phyloP scores from a whole-genome alignment of 2,888 invertebrate species.

The Lymantria monacha region DNA sequence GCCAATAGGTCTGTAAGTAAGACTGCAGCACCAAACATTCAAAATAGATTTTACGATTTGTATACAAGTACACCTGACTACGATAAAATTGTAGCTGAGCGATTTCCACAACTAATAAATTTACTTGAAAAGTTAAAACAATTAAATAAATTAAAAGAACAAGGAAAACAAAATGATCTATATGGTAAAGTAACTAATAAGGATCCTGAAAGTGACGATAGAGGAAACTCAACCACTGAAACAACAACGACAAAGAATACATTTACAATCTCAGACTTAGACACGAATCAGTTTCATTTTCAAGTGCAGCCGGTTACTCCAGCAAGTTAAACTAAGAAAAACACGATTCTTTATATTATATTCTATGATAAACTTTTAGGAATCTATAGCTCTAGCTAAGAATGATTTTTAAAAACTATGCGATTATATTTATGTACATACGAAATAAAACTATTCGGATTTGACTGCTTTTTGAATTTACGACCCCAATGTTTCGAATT shows the following conservation, averaged over 20 bases:
- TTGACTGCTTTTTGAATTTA: no score
- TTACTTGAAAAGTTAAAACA: constrained; percentile 34
- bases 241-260: background rate
- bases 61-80: constrained; percentile 5
- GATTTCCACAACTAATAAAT: constrained; percentile 22
- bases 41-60: background rate
- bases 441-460: no score
- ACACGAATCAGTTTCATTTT: constrained; percentile 34
- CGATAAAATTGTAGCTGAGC: constrained; percentile 18
- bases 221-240: background rate
- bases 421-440: no score
- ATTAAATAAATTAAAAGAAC: constrained; percentile 36
- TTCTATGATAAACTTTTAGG: no score
- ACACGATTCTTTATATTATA: no score
- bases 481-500: no score
- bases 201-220: background rate
- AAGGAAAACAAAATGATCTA: constrained; percentile 11
- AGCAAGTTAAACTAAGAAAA: constrained; percentile 27
- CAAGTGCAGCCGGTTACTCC: constrained; percentile 46
- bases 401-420: no score
- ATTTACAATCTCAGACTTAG: constrained; percentile 5
- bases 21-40: background rate
- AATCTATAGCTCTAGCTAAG: no score
- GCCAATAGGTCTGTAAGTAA: background rate
- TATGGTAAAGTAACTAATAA: background rate